Base-by-base conservation (phyloP, 2,888 invertebrate genomes). In the Acanthosoma haemorrhoidale region DNA sequence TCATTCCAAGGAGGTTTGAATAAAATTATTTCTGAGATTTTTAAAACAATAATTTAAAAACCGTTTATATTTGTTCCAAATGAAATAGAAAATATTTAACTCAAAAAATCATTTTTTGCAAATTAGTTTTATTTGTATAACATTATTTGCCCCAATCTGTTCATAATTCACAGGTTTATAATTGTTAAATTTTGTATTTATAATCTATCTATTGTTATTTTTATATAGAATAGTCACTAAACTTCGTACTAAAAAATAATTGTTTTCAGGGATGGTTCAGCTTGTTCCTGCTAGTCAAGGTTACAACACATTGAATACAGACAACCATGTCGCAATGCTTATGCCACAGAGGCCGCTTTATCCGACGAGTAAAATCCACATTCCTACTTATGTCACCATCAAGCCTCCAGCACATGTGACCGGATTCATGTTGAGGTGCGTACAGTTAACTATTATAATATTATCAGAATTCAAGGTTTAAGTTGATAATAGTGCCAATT, bases 271-370 rank as follows among this genome's bases (percentile, higher is more conserved):
- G 15, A 70, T 51, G 29, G 73, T 73, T n/a, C 73, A 73, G 32
- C 81, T 94, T 67, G 87, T 89, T 0, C 88, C 89, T 3, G 90
- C 92, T 43, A 87, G 88, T 64, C 88, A 90, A 13, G 88, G 90
- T 2, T 95, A 92, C 79, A 88, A 92, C 76, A 93, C 94, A 78
- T 84, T 94, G 69, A 87, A 90, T 72, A 87, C 93, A 59, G 90
- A 90, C 75, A 92, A 94, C 72, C 88, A 90, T 71, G 84, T 96
- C 25, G 90, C 92, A 1, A 87, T 96, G 75, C 82, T 95, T 70
- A 84, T 96, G 68, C 96, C 96, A 0, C 90, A 94, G 77, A 90
- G 91, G 64, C 91, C 94, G 0, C 84, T 96, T 15, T 94, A 93
- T 81, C 95, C 96, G 3, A 88, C 92, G 78, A 92, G 94, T 34